Evolutionary conservation across 2,113 vertebrate species (phyloP).

Genomic region (Cyanoderma ruficeps): DNA sequence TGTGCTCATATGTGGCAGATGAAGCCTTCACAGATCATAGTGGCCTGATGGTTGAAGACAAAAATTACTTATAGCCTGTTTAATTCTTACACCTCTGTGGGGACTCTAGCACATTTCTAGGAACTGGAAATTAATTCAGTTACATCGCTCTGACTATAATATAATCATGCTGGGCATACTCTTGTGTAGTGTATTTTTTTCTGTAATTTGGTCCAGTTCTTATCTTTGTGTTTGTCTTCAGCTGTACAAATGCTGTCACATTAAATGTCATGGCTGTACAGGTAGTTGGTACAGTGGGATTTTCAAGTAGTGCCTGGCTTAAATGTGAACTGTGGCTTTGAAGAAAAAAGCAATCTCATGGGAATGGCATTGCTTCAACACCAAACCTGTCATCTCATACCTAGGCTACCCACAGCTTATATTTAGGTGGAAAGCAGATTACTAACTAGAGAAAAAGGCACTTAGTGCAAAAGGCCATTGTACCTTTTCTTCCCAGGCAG

Average conservation of each 20-base stretch:
- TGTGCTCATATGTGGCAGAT: not conserved
- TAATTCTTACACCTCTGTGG: conserved; percentile 38
- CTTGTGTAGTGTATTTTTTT: not conserved
- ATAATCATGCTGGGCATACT: not conserved
- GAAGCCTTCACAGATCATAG: not conserved
- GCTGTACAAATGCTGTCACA: not conserved
- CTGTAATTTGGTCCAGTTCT: not conserved
- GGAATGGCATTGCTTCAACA: not conserved
- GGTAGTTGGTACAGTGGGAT: not conserved
- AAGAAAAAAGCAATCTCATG: not conserved
- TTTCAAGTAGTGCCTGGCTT: not conserved
- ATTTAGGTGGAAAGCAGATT: not conserved
- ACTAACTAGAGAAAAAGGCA: not conserved
- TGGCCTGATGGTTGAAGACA: not conserved
- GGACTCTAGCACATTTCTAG: conserved; percentile 16
- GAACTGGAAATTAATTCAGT: conserved; percentile 44
- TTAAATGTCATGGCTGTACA: not conserved
- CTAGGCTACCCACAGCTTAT: not conserved
- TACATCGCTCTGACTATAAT: not conserved
- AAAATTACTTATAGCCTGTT: not conserved
- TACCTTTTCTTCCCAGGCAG: not conserved
- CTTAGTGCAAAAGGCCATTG: not conserved
- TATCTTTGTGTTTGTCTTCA: not conserved
- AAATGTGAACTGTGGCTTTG: not conserved
- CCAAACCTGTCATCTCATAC: not conserved